These are phyloP conservation scores for Scelioninae gen. 2 DNA, from an alignment of 2,888 invertebrate genomes.

Conservation along the genomic window DNA sequence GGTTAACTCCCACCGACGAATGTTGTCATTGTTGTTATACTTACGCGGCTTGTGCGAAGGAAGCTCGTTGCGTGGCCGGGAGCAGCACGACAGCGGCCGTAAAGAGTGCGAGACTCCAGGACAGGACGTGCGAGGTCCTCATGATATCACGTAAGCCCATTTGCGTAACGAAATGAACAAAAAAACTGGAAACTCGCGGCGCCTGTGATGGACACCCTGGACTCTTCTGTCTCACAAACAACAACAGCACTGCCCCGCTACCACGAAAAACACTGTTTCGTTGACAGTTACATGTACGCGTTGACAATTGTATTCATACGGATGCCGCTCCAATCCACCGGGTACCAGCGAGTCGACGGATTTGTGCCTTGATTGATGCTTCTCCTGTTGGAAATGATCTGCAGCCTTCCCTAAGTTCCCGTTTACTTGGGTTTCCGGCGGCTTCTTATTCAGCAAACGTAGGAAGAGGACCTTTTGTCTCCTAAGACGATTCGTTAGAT, in stretches of 20 bases:
- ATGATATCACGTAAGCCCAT: slow-evolving; percentile 64
- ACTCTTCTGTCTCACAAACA: slow-evolving; percentile 59
- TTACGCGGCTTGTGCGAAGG: slow-evolving; percentile 79
- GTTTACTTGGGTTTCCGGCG: slow-evolving; percentile 22
- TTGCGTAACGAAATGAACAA: slow-evolving; percentile 34
- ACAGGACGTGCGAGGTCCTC: slow-evolving; percentile 73
- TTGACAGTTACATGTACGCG: slow-evolving; percentile 40
- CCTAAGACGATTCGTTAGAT: slow-evolving; percentile 45
- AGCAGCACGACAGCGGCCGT: slow-evolving; percentile 77
- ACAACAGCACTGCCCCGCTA: slow-evolving; percentile 55
- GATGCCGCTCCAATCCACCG: slow-evolving; percentile 1
- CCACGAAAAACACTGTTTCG: slow-evolving; percentile 47
- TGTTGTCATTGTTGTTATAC: slow-evolving; percentile 71
- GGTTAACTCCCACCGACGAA: too few species aligned
- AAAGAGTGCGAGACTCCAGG: slow-evolving; percentile 76
- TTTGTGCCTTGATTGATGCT: slow-evolving; percentile 15
- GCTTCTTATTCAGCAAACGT: slow-evolving; percentile 44
- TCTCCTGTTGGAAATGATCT: slow-evolving; percentile 49
- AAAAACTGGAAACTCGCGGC: slow-evolving; percentile 41
- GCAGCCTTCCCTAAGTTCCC: slow-evolving; percentile 27
- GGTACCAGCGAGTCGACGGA: slow-evolving; percentile 8
- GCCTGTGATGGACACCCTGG: slow-evolving; percentile 41
- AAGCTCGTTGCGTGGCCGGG: slow-evolving; percentile 78
- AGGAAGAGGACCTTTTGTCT: slow-evolving; percentile 62
- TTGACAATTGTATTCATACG: slow-evolving; percentile 8